Evolutionary conservation across 2,797 vertebrate genomes (phyloP).

Genomic region (Pteropus rufus): DNA sequence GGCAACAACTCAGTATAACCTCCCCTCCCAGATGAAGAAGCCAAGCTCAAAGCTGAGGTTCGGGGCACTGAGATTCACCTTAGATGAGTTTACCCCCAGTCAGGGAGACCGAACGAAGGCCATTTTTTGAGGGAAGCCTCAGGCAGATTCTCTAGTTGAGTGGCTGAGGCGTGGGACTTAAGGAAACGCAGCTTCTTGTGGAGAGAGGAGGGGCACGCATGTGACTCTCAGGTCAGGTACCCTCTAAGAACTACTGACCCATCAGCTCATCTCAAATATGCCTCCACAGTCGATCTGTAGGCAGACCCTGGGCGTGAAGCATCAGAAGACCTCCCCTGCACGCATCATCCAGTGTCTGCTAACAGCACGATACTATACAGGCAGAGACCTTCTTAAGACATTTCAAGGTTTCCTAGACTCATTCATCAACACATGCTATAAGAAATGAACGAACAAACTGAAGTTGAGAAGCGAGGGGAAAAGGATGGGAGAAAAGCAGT

Average conservation of each 20-base stretch:
- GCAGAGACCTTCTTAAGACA: neutral
- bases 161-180: neutral
- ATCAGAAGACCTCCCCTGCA: neutral
- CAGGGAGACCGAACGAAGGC: neutral
- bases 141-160: neutral
- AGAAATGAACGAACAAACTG: neutral
- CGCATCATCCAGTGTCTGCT: neutral
- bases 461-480: neutral
- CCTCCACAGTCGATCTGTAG: neutral
- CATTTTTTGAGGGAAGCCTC: neutral
- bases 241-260: neutral
- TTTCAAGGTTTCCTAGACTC: neutral
- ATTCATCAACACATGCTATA: neutral
- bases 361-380: fast-evolving
- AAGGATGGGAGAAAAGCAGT: neutral
- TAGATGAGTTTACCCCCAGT: neutral
- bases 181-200: neutral
- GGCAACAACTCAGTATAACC: fast-evolving
- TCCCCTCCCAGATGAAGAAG: neutral
- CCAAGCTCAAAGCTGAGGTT: neutral
- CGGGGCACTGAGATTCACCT: neutral
- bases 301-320: fast-evolving
- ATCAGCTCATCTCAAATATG: neutral
- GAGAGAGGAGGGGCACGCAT: neutral
- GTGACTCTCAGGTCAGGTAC: neutral